phyloP scores from a whole-genome alignment of 2,797 vertebrate species.

The Nasua narica region DNA sequence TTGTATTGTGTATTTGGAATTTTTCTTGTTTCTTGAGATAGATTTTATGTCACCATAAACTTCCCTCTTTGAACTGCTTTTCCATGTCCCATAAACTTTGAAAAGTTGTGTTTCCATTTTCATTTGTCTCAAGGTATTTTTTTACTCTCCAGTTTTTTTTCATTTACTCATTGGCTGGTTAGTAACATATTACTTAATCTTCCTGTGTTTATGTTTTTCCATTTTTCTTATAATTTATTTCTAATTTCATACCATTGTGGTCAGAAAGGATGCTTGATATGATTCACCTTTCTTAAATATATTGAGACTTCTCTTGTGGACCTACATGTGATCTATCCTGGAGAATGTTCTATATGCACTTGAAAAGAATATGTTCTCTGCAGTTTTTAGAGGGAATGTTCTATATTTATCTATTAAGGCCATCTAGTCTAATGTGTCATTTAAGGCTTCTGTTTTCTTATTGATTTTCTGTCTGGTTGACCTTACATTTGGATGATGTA shows the following conservation, averaged over 20 bases:
- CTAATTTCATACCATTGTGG: neutral
- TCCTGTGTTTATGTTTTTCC: neutral
- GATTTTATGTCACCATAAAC: neutral
- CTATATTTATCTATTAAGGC: neutral
- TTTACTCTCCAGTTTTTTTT: neutral
- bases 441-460: neutral
- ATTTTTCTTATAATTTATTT: neutral
- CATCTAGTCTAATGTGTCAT: neutral
- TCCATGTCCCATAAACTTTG: neutral
- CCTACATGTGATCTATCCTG: neutral
- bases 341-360: neutral
- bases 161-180: neutral
- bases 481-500: neutral
- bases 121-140: neutral
- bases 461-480: neutral
- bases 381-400: neutral
- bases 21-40: neutral
- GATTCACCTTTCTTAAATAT: neutral
- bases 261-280: neutral
- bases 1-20: neutral
- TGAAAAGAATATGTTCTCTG: neutral
- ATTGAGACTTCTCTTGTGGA: neutral
- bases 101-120: neutral
- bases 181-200: neutral
- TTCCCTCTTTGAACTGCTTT: neutral